Percentiles rank a stretch among this genome's conserved stretches.
phyloP scores from a whole-genome alignment of 2,113 vertebrate species.

The Lepus americanus region DNA sequence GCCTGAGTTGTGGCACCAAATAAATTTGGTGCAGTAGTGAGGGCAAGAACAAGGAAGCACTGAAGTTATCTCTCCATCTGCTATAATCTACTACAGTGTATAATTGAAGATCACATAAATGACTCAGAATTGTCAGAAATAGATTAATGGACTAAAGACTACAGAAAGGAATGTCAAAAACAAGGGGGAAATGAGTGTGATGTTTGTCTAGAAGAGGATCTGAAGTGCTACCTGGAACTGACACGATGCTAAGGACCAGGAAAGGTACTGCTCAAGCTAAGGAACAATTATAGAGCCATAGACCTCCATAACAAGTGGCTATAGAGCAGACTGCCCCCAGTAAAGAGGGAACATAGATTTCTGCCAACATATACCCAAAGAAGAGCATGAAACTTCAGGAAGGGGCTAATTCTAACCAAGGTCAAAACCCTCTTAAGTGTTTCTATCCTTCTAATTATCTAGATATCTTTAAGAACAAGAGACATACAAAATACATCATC shows the following conservation, averaged over 20 bases:
- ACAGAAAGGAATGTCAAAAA: neutral
- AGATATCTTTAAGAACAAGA: neutral
- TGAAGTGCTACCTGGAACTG: neutral
- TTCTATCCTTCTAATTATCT: neutral
- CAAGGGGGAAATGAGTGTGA: neutral
- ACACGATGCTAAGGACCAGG: neutral
- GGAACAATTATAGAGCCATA: neutral
- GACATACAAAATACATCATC: neutral
- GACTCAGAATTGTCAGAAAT: neutral
- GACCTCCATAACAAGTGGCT: neutral
- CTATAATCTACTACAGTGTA: neutral
- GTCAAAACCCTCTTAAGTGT: neutral
- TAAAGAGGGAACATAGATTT: neutral
- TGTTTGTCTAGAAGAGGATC: neutral
- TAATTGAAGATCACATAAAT: neutral
- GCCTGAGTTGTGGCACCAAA: neutral
- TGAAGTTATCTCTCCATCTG: neutral
- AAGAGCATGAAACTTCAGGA: neutral
- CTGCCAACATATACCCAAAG: neutral
- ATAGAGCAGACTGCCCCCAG: too few species aligned
- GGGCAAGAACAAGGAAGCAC: neutral
- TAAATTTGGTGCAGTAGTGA: neutral
- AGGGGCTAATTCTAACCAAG: fast-evolving
- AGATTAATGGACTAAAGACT: neutral
- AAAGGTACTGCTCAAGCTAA: neutral